A percentile compares a stretch with the other conserved stretches of the same genome.
Evolutionary conservation across 1,140 invertebrate genomes (phyloP).

Genomic region (Littorina saxatilis): DNA sequence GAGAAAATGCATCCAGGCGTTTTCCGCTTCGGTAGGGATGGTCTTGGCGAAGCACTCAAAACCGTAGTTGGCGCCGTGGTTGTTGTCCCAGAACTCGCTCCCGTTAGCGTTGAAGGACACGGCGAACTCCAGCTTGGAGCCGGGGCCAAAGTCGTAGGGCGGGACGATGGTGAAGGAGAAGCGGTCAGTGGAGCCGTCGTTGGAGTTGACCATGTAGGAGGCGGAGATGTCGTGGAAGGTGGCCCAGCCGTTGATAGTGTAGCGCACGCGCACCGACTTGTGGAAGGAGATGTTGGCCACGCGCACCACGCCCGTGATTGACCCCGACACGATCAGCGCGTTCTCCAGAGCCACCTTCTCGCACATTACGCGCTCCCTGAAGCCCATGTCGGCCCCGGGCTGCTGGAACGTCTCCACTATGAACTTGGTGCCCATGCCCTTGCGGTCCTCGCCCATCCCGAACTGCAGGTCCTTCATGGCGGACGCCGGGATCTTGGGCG

Average conservation of each 20-base stretch:
- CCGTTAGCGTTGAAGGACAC: slow-evolving; percentile 89
- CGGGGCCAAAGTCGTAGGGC: slow-evolving; percentile 79
- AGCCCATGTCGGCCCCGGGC: slow-evolving; percentile 85
- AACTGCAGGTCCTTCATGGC: slow-evolving; percentile 70
- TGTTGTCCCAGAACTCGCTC: slow-evolving; percentile 91
- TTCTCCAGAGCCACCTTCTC: slow-evolving; percentile 90
- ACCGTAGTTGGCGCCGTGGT: slow-evolving; percentile 87
- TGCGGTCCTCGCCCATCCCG: slow-evolving; percentile 57
- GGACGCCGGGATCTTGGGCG: slow-evolving; percentile 72
- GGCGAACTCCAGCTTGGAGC: slow-evolving; percentile 87
- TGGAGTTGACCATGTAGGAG: slow-evolving; percentile 90
- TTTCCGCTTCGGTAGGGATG: slow-evolving; percentile 59
- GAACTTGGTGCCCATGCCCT: slow-evolving; percentile 60
- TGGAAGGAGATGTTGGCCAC: slow-evolving; percentile 94
- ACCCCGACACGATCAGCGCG: slow-evolving; percentile 78
- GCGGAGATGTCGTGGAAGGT: slow-evolving; percentile 86
- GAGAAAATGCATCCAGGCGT: slow-evolving; percentile 68
- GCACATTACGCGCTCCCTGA: slow-evolving; percentile 85
- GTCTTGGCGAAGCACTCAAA: slow-evolving; percentile 72
- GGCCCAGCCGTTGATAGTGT: slow-evolving; percentile 90
- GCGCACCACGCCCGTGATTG: slow-evolving; percentile 89
- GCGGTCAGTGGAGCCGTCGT: slow-evolving; percentile 92
- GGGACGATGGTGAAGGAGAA: slow-evolving; percentile 87
- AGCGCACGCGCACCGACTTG: slow-evolving; percentile 91
- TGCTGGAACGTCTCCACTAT: slow-evolving; percentile 89